Conservation (phyloP, 2,797 vertebrate genomes). For the Otus scops region DNA sequence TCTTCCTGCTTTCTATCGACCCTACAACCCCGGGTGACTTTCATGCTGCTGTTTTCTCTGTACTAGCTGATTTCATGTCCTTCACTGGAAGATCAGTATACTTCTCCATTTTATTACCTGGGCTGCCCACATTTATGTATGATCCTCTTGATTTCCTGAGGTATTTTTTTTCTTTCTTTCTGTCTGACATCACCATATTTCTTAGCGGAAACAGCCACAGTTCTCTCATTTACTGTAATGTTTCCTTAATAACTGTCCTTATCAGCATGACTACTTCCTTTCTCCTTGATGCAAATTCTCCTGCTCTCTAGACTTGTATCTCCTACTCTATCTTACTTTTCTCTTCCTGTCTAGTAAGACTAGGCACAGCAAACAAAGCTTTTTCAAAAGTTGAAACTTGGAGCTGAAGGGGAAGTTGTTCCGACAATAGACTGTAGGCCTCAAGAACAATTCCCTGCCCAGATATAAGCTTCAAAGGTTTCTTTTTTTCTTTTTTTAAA, state of each 20-base stretch:
- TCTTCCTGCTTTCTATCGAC: neutral
- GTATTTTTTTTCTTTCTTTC: neutral
- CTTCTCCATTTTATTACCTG: neutral
- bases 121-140: neutral
- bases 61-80: neutral
- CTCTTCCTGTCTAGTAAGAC: neutral
- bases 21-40: neutral
- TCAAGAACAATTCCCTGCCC: neutral
- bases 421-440: neutral
- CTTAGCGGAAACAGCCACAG: neutral
- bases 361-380: neutral
- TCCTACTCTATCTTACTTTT: neutral
- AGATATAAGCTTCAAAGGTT: neutral
- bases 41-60: neutral
- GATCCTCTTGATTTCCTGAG: rapidly evolving
- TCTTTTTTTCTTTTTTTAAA: neutral
- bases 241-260: neutral
- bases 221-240: neutral
- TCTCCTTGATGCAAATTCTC: neutral
- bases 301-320: neutral
- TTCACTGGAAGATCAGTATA: neutral
- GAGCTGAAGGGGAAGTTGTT: neutral
- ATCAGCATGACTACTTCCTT: neutral
- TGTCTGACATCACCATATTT: neutral
- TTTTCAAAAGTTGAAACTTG: neutral